Base-by-base conservation (phyloP, 2,113 vertebrate species). In the Aspidoscelis tigris region DNA sequence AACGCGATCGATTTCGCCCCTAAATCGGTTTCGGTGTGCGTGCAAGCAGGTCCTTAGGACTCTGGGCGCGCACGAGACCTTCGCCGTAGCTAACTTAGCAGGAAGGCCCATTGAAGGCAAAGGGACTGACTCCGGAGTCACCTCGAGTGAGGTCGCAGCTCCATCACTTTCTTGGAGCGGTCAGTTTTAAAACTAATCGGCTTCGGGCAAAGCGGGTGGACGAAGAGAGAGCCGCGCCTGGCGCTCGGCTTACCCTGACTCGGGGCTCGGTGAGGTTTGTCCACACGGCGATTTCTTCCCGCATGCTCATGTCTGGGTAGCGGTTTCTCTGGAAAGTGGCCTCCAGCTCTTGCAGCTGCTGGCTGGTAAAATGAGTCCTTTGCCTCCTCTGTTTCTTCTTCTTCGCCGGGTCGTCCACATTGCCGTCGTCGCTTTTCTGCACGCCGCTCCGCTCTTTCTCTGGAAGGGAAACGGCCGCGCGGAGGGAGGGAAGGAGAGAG, bases 261-360 rank as follows among this genome's bases (percentile, higher is more conserved):
- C 99, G 95, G 65, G 99, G 98, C 94, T 99, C 99, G 0, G 99
- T 99, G 90, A 99, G 97, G 95, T 99, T 99, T 93, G 98, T 99
- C 99, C 99, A 99, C 75, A 99, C 98, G 0, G 99, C 98, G 89
- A 99, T 99, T 95, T 99, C 99, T 95, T 99, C 99, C 85, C 99
- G 83, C 95, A 98, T 99, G 94, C 98, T 99, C 99, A 99, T 99
- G 93, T 99, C 99, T 2, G 99, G 99, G 91, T 99, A 99, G 84
- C 99, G 98, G 94, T 99, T 99, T 91, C 99, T 89, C 94, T 99
- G 99, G 93, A 99, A 99, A 26, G 99, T 99, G 90, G 98, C 97
- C 82, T 99, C 99, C 89, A 99, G 97, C 95, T 99, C 99, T 92
- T 99, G 99, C 85, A 99, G 94, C 96, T 99, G 99, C 92, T 99